phyloP scores from a whole-genome alignment of 2,888 invertebrate genomes.

The Polymixis flavicincta region DNA sequence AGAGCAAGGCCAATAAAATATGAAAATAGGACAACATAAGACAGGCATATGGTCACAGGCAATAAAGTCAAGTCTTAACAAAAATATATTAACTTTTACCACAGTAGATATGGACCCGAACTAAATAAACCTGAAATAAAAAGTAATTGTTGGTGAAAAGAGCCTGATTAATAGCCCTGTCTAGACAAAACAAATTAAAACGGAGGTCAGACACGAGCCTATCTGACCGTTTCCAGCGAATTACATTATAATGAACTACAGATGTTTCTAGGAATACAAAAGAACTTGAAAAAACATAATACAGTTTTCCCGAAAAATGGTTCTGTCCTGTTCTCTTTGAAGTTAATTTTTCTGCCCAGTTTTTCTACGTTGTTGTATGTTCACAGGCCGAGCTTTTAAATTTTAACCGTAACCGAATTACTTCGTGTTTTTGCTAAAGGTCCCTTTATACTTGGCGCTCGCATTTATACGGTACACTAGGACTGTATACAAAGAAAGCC shows the following conservation, averaged over 20 bases:
- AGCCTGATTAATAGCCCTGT: slow-evolving; percentile 50
- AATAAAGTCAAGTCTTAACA: slow-evolving; percentile 15
- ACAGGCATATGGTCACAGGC: background rate
- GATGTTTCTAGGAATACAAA: slow-evolving; percentile 42
- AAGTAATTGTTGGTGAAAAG: slow-evolving; percentile 44
- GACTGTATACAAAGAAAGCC: slow-evolving; percentile 12
- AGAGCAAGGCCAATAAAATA: background rate
- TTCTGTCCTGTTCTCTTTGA: slow-evolving; percentile 19
- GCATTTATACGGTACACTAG: slow-evolving; percentile 22
- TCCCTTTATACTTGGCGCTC: slow-evolving; percentile 21
- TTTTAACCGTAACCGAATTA: slow-evolving; percentile 43
- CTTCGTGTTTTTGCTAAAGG: slow-evolving; percentile 35
- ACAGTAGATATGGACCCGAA: slow-evolving; percentile 22
- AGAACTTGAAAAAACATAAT: slow-evolving; percentile 6
- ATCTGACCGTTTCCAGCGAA: slow-evolving; percentile 40
- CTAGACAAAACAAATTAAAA: slow-evolving; percentile 59
- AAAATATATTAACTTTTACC: background rate
- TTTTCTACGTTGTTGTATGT: slow-evolving; percentile 16
- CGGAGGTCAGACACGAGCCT: slow-evolving; percentile 40
- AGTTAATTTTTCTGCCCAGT: slow-evolving; percentile 24
- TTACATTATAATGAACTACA: slow-evolving; percentile 43
- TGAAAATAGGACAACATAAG: background rate
- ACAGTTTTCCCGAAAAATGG: slow-evolving; percentile 15
- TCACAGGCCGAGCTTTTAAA: slow-evolving; percentile 29
- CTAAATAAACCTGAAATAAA: slow-evolving; percentile 35